These are phyloP conservation scores for Parambassis ranga DNA, from an alignment of 2,797 vertebrate genomes.

Conservation along the genomic window DNA sequence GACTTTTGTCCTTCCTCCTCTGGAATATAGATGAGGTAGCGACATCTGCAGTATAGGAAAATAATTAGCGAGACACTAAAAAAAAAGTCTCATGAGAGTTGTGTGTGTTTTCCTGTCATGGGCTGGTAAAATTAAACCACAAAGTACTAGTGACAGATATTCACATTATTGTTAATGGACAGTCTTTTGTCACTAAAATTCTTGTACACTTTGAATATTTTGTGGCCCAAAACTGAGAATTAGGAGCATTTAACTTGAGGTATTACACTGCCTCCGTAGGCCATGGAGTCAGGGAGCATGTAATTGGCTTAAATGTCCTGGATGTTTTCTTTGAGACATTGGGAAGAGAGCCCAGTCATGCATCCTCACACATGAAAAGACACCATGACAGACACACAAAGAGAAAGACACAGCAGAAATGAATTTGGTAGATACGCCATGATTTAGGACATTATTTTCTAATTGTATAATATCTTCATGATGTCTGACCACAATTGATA, in stretches of 20 bases:
- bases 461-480: conserved; percentile 18
- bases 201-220: conserved; percentile 14
- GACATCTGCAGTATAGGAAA: too few relatives aligned
- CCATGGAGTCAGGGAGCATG: conserved; percentile 27
- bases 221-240: conserved; percentile 2
- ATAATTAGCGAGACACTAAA: too few relatives aligned
- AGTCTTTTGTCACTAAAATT: background rate
- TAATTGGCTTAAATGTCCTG: conserved; percentile 50
- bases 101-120: too few relatives aligned
- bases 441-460: conserved; percentile 30
- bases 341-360: conserved; percentile 20
- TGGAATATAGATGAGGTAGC: too few relatives aligned
- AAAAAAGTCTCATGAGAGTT: too few relatives aligned
- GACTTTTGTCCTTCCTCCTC: too few relatives aligned
- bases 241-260: conserved; percentile 40
- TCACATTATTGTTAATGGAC: conserved; percentile 12
- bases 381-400: background rate
- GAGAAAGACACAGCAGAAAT: conserved; percentile 3
- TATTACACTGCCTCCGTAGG: conserved; percentile 21
- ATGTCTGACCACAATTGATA: conserved; percentile 25
- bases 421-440: conserved; percentile 27
- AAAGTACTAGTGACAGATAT: background rate
- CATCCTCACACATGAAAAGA: conserved; percentile 30
- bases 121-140: too few relatives aligned
- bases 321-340: conserved; percentile 34